Base-by-base conservation (phyloP, 2,888 invertebrate species). In the Melieria picta region DNA sequence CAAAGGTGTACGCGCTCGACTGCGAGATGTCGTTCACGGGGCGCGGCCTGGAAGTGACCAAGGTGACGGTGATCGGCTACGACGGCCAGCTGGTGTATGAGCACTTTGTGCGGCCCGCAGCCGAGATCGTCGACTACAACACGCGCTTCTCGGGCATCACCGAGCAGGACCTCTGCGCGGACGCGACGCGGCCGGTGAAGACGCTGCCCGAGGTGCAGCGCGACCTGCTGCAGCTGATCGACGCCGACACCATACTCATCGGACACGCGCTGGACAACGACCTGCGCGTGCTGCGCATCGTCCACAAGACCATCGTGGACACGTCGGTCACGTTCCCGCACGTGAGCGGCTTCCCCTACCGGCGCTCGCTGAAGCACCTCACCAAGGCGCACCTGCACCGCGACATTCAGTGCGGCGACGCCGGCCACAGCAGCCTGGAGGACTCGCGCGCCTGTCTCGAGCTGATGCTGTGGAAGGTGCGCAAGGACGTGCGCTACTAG, bases 21-120 rank as follows among this genome's bases (percentile, higher is more conserved):
- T 97, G 98, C 85, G 99, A 99, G 88, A 99, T 98, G 98, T 95
- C 95, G 79, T 98, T 93, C 85, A 98, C 98, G 5, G 92, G 92
- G 0, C 89, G 89, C 30, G 98, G 98, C 1, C 88, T 94, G 63
- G 98, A 98, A 86, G 87, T 97, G 69, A 93, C 95, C 30, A 93
- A 96, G 85, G 91, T 98, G 46, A 95, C 97, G 7, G 91, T 98
- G 68, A 91, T 98, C 69, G 90, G 90, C 50, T 87, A 91, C 47
- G 91, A 94, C 81, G 93, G 94, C 5, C 89, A 90, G 61, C 86
- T 93, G 46, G 93, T 96, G 11, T 95, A 95, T 87, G 96, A 97
- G 86, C 90, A 92, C 61, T 90, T 93, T 75, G 96, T 99, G 52
- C 91, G 91, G 79, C 98, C 99, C 4, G 91, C 91, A 80, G 90